Base-by-base conservation (phyloP, 1,140 invertebrate genomes). In the Acromyrmex heyeri region DNA sequence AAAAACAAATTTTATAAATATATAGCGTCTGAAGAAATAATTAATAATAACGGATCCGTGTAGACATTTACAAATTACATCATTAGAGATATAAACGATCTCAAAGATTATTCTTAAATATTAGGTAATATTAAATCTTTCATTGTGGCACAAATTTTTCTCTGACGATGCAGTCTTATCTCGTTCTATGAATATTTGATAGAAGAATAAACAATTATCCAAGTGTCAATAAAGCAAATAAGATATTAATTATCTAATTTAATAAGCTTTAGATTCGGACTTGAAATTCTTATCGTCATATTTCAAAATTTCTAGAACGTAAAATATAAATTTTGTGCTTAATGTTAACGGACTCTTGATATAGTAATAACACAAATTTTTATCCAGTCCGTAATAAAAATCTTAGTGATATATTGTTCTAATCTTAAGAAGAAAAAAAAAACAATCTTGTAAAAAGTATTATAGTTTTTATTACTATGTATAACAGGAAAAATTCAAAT, bases 321-420 rank as follows among this genome's bases (percentile, higher is more conserved):
- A 77, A 38, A 30, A 18, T 77, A 77, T 14, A 48, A 65, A 78
- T 34, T 65, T 78, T 64, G 34, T 44, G 75, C 59, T 78, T 65
- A 62, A 77, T 38, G 27, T 24, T 38, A 44, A 44, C 14, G 5
- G 16, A 34, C 30, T 34, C 5, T 16, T n/a, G 73, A 62, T 62
- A 27, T 8, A 44, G 57, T 44, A 48, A 77, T 34, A 8, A 64
- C 12, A 62, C 75, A 21, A 48, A 77, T 64, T 78, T 50, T 48
- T 50, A 50, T 65, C 38, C 24, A 30, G 76, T 77, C 38, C 61
- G 44, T 27, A 12, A 65, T 24, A 57, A 64, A 55, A 48, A 21
- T 48, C 59, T 64, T 21, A 57, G 34, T 38, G 7, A 3, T 27
- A 61, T 24, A 12, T 14, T 67, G 24, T 77, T 30, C 44, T 78